Evolutionary conservation across 2,888 invertebrate genomes (phyloP).

Genomic region (Diplazon laetatorius): DNA sequence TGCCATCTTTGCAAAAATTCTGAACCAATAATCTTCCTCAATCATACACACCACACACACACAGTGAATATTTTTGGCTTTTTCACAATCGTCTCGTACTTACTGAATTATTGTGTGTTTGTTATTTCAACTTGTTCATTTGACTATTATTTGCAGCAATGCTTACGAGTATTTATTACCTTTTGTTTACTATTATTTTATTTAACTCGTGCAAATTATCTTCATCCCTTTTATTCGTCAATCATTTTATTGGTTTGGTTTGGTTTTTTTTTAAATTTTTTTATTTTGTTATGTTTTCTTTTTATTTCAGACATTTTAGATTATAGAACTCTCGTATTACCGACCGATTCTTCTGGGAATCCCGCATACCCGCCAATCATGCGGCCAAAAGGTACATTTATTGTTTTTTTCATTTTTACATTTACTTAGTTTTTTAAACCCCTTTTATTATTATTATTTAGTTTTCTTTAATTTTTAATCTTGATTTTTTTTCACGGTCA

Average conservation of each 20-base stretch:
- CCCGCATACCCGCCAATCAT: constrained; percentile 88
- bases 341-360: constrained; percentile 89
- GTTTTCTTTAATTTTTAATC: not conserved
- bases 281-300: constrained; percentile 58
- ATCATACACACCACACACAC: no score
- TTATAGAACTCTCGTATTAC: constrained; percentile 89
- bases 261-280: constrained; percentile 26
- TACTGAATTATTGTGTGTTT: no score
- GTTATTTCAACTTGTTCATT: not conserved
- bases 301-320: constrained; percentile 88
- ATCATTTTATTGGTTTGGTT: constrained; percentile 20
- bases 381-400: constrained; percentile 88
- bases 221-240: not conserved
- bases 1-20: no score
- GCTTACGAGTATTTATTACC: constrained; percentile 4
- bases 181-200: not conserved
- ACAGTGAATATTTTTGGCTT: no score
- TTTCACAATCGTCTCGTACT: no score
- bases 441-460: not conserved
- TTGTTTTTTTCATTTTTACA: constrained; percentile 54
- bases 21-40: no score
- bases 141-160: not conserved
- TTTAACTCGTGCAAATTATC: not conserved
- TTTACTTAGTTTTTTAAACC: constrained; percentile 9
- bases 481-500: no score